Percentiles rank a stretch among this genome's conserved stretches.
Conservation (phyloP, 2,888 invertebrate species). For the Melieria omissa region DNA sequence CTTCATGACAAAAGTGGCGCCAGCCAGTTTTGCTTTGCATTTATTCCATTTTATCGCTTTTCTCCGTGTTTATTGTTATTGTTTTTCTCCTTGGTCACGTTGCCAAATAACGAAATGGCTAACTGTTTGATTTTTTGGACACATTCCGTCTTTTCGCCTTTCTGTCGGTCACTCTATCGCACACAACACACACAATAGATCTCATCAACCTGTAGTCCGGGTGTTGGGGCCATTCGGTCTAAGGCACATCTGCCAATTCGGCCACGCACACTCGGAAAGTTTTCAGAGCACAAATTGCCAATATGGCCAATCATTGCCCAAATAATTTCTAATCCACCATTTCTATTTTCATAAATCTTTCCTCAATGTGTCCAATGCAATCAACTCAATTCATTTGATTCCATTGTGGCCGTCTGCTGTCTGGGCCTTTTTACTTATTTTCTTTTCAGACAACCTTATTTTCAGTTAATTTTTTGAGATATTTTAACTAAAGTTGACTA, state of each 20-base stretch:
- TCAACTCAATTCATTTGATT: constrained; percentile 8
- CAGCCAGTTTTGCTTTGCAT: constrained; percentile 42
- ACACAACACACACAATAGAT: too few relatives aligned
- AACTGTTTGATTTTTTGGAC: too few relatives aligned
- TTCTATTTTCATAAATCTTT: constrained; percentile 29
- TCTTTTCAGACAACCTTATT: neutral
- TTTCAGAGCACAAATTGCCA: too few relatives aligned
- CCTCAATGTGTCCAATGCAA: constrained; percentile 1
- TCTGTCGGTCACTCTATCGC: too few relatives aligned
- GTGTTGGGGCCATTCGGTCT: too few relatives aligned
- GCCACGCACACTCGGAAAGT: too few relatives aligned
- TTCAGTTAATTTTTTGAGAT: constrained; percentile 39
- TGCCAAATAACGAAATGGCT: neutral
- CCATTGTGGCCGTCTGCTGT: too few relatives aligned
- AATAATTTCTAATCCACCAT: constrained; percentile 31
- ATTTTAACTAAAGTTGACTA: constrained; percentile 55
- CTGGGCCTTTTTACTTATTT: neutral
- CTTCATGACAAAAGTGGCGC: constrained; percentile 48
- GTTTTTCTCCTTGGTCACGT: constrained; percentile 8
- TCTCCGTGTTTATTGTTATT: neutral
- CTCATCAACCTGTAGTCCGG: too few relatives aligned
- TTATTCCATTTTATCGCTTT: neutral
- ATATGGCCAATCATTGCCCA: too few relatives aligned
- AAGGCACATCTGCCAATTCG: too few relatives aligned
- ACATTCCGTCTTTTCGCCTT: too few relatives aligned